Conservation (phyloP, 1,140 invertebrate species). For the Argopecten irradians region DNA sequence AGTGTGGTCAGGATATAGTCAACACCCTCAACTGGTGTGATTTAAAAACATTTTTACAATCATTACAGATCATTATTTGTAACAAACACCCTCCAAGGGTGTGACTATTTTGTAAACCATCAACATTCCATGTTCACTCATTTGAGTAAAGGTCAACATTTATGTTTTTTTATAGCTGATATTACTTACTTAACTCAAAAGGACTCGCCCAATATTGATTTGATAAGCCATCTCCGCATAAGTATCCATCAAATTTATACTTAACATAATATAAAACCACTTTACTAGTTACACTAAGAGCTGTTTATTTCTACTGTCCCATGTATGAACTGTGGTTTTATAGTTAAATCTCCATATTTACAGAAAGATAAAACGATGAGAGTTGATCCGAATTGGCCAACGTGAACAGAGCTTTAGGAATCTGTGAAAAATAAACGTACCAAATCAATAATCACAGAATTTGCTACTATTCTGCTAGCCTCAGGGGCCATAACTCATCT, state of each 20-base stretch:
- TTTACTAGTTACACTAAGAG: neutral
- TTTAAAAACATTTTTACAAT: too few relatives aligned
- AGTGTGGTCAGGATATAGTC: too few relatives aligned
- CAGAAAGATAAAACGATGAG: neutral
- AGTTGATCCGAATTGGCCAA: neutral
- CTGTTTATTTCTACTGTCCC: neutral
- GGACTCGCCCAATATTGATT: neutral
- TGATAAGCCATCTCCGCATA: neutral
- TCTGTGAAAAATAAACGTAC: neutral
- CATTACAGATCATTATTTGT: neutral
- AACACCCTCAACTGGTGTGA: too few relatives aligned
- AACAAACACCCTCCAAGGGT: neutral
- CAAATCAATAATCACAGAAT: neutral
- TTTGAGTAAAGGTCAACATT: neutral
- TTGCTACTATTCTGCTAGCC: neutral
- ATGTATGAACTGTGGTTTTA: neutral
- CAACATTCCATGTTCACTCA: neutral
- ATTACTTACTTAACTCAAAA: neutral
- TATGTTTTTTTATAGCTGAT: neutral
- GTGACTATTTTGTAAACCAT: neutral
- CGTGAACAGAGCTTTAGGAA: neutral
- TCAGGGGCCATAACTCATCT: conserved; percentile 14
- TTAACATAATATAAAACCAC: conserved; percentile 6
- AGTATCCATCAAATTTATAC: neutral
- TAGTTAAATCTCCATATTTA: conserved; percentile 4